Evolutionary conservation across 2,113 vertebrate genomes (phyloP), one percentile per base, ranked within the genome.

Genomic region (Ovis canadensis): DNA sequence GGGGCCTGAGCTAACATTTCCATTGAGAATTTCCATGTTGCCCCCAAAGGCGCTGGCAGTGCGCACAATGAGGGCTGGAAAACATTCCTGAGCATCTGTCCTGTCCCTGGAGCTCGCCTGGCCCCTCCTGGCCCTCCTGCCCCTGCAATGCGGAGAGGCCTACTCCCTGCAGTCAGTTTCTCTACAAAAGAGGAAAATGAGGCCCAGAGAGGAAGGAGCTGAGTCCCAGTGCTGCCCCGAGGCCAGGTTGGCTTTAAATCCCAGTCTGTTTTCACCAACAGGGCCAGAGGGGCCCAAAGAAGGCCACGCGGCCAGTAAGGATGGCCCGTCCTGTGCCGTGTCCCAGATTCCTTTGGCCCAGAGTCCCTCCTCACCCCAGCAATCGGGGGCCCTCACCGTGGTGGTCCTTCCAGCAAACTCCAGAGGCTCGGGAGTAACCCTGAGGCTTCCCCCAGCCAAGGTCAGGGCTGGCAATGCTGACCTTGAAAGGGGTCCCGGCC

Each of bases 131-230:
- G 15, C 48, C 3, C 7, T 1, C 0, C 6, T 3, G 12, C 40
- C 21, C 54, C 55, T 31, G 43, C 8, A 0, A 4, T 1, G 43
- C 43, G 2, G 0, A 0, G 43, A 19, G 43, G 16, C 0, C 21
- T 25, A 25, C 6, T 54, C n/a, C n/a, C 59, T 0, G n/a, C n/a
- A 10, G n/a, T 3, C 2, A 2, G n/a, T 21, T 16, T 40, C 40
- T 25, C 52, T 14, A 6, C 27, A 3, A 33, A 40, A 50, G 59
- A 90, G 43, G 78, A 40, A 40, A 33, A 1, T 15, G 1, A n/a
- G 45, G 45, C 59, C 48, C 54, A 1, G 33, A 50, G 57, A n/a
- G 12, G 17, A 64, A 36, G 10, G 83, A 5, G 31, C n/a, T 15
- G 62, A 13, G 59, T 11, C 5, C 57, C n/a, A 9, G 23, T 0